A percentile compares a stretch with the other conserved stretches of the same genome.
Conservation (phyloP, 1,140 invertebrate genomes). For the Cydia pomonella region DNA sequence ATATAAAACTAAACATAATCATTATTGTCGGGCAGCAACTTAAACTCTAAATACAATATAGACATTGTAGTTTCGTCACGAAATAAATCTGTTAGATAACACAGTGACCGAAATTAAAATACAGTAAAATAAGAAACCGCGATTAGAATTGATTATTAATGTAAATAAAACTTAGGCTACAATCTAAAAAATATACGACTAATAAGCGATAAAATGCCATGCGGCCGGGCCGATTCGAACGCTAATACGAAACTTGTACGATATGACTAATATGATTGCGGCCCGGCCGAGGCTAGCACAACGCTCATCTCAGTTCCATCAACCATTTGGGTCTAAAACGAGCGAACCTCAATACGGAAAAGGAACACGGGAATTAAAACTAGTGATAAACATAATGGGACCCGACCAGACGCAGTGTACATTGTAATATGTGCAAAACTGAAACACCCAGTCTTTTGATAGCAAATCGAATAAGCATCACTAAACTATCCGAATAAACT, state of each 20-base stretch:
- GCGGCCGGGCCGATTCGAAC: slow-evolving; percentile 22
- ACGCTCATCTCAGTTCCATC: not conserved
- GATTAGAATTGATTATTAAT: slow-evolving; percentile 30
- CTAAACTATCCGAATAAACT: slow-evolving; percentile 44
- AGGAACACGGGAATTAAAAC: slow-evolving; percentile 24
- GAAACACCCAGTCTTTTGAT: slow-evolving; percentile 39
- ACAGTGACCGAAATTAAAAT: slow-evolving; percentile 13
- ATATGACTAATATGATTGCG: slow-evolving; percentile 44
- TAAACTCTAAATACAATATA: slow-evolving; percentile 53
- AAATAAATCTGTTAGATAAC: slow-evolving; percentile 45
- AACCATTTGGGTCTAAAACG: not conserved
- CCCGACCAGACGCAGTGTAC: slow-evolving; percentile 30
- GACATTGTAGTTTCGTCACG: slow-evolving; percentile 58
- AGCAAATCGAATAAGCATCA: slow-evolving; percentile 38
- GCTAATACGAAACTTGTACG: slow-evolving; percentile 51
- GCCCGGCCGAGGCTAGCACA: not conserved
- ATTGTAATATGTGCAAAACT: slow-evolving; percentile 32
- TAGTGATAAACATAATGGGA: slow-evolving; percentile 33
- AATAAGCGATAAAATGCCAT: slow-evolving; percentile 22
- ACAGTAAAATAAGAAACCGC: slow-evolving; percentile 6
- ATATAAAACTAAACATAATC: slow-evolving; percentile 54
- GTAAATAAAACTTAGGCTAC: slow-evolving; percentile 34
- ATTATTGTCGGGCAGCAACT: slow-evolving; percentile 69
- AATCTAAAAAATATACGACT: slow-evolving; percentile 30
- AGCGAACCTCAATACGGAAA: slow-evolving; percentile 4